These are phyloP conservation scores for Aphidius colemani DNA, from an alignment of 2,888 invertebrate species.

Conservation along the genomic window DNA sequence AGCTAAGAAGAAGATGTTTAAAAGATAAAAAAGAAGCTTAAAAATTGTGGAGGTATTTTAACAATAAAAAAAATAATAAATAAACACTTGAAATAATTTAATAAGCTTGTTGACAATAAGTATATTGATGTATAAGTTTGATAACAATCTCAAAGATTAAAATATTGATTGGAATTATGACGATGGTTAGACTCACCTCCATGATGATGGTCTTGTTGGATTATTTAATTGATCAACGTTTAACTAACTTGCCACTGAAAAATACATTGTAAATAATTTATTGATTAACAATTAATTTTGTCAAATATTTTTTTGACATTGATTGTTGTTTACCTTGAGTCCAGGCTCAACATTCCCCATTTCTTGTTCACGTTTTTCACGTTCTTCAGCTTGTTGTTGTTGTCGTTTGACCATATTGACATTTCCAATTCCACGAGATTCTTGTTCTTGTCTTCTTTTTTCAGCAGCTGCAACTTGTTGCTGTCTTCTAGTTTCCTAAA, in stretches of 20 bases:
- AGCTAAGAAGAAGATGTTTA: no score
- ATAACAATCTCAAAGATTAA: not conserved
- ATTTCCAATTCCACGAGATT: constrained; percentile 70
- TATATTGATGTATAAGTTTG: not conserved
- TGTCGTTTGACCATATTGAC: constrained; percentile 65
- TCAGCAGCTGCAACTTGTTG: constrained; percentile 74
- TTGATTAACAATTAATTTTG: not conserved
- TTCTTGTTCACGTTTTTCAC: constrained; percentile 65
- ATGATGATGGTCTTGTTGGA: not conserved
- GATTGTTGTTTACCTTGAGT: constrained; percentile 40
- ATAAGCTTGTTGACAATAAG: no score
- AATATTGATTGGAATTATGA: not conserved
- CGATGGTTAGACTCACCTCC: not conserved
- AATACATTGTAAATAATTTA: no score
- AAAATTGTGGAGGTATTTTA: not conserved
- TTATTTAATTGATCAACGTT: not conserved
- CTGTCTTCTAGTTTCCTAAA: constrained; percentile 68
- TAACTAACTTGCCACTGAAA: constrained; percentile 30
- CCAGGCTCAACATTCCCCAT: constrained; percentile 48
- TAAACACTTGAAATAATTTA: not conserved
- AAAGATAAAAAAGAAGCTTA: not conserved
- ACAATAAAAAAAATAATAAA: not conserved
- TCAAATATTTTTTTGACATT: not conserved
- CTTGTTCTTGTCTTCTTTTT: constrained; percentile 66
- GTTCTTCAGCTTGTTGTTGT: constrained; percentile 66